A percentile compares a stretch with the other conserved stretches of the same genome.
Conservation (phyloP, 2,888 invertebrate genomes). For the Synergus japonicus region DNA sequence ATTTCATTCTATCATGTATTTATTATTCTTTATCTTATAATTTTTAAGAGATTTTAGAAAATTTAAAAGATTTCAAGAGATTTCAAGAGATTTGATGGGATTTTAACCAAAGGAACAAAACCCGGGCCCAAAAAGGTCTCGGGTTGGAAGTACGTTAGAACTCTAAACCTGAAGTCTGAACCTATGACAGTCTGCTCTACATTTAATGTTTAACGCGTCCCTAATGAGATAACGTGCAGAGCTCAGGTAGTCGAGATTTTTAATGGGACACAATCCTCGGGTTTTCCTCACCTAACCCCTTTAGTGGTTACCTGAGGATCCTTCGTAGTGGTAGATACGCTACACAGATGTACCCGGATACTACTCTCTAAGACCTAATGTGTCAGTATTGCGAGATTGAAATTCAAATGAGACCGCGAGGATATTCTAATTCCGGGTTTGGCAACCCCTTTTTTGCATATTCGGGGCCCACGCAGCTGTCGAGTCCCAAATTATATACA, state of each 20-base stretch:
- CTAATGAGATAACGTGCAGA: slow-evolving; percentile 71
- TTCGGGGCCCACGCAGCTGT: slow-evolving; percentile 76
- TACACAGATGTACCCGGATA: slow-evolving; percentile 45
- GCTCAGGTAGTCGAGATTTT: slow-evolving; percentile 66
- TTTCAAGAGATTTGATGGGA: no score
- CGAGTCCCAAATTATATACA: slow-evolving; percentile 71
- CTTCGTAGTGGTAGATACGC: slow-evolving; percentile 60
- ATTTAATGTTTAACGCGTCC: slow-evolving; percentile 62
- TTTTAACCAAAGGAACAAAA: background rate
- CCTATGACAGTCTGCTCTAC: slow-evolving; percentile 17
- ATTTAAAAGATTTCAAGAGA: no score
- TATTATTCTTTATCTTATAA: background rate
- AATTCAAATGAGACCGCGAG: slow-evolving; percentile 78
- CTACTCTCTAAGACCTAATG: slow-evolving; percentile 62
- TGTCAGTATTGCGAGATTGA: slow-evolving; percentile 67
- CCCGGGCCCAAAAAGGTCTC: background rate
- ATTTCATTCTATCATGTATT: background rate
- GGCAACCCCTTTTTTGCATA: slow-evolving; percentile 76
- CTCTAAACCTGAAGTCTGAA: background rate
- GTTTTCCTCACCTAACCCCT: slow-evolving; percentile 63
- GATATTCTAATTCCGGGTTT: slow-evolving; percentile 76
- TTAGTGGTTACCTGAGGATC: slow-evolving; percentile 64
- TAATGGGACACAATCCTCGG: slow-evolving; percentile 62
- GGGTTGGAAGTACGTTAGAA: background rate
- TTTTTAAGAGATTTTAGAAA: no score